A percentile compares a stretch with the other conserved stretches of the same genome.
These are phyloP conservation scores for Thera obeliscata DNA, from an alignment of 2,888 invertebrate species.

Conservation along the genomic window DNA sequence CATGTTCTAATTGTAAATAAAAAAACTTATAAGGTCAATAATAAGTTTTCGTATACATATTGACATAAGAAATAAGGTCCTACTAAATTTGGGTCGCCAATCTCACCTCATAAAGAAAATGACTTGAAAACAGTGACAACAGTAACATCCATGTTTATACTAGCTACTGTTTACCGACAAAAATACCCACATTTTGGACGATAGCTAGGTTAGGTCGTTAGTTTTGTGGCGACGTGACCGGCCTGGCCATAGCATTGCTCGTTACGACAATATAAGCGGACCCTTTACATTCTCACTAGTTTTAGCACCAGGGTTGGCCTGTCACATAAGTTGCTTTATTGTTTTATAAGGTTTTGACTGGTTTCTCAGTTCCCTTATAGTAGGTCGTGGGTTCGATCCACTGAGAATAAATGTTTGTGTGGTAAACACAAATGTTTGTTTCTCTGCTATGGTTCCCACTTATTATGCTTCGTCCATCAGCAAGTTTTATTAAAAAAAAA, in stretches of 20 bases:
- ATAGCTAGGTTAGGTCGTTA: slow-evolving; percentile 28
- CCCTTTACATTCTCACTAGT: slow-evolving; percentile 21
- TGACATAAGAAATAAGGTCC: too few relatives aligned
- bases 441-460: too few relatives aligned
- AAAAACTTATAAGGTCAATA: too few relatives aligned
- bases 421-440: too few relatives aligned
- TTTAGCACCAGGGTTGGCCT: slow-evolving; percentile 10
- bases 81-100: not conserved
- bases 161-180: slow-evolving; percentile 20
- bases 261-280: slow-evolving; percentile 31
- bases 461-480: too few relatives aligned
- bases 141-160: slow-evolving; percentile 26
- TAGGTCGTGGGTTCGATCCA: too few relatives aligned
- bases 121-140: slow-evolving; percentile 9
- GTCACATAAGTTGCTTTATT: slow-evolving; percentile 6
- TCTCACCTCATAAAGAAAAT: slow-evolving; percentile 7
- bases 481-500: too few relatives aligned
- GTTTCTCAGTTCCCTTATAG: too few relatives aligned
- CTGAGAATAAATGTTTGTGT: too few relatives aligned
- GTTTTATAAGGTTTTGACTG: not conserved
- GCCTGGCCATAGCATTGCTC: slow-evolving; percentile 24
- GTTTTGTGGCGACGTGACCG: slow-evolving; percentile 35
- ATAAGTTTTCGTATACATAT: too few relatives aligned
- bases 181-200: slow-evolving; percentile 22
- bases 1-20: too few relatives aligned